Base-by-base conservation (phyloP, 1,140 invertebrate species). In the Eupeodes corollae region DNA sequence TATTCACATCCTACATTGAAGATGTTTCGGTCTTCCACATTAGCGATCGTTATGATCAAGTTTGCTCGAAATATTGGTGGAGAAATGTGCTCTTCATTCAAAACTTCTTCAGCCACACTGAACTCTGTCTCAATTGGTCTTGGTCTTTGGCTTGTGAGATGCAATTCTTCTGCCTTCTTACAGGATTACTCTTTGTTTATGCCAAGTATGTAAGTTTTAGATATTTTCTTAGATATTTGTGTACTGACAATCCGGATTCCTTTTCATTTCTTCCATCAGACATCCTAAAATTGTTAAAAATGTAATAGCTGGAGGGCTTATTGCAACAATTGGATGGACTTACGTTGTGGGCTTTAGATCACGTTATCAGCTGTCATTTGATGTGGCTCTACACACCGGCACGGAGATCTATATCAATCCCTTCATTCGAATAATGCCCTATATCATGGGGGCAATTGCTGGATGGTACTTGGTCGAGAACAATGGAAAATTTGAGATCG, bases 141-240 rank as follows among this genome's bases (percentile, higher is more conserved):
- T 91, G 88, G 88, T 90, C 87, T 55, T 56, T 91, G 38, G 79
- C 86, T 13, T 79, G 79, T 47, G 88, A 91, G 60, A 87, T 85
- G 76, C 86, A 88, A 67, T 85, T 84, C 57, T 88, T 80, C 56
- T 56, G 80, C 6, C 60, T 86, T 44, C 67, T 65, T 32, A 62
- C 63, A 0, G 52, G 73, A 12, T 42, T 79, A 1, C 53, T 79
- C 12, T 69, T 79, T 13, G 47, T 78, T 6, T 79, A 76, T 19
- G 67, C 67, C 19, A 67, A 68, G 76, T 79, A 66, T 73, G 69
- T 65, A 47, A 58, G 60, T 61, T 15, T 14, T 21, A 12, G 13
- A 3, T 10, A 21, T 31, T 11, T 6, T 3, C 0, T 5, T 11
- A 6, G 19, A 5, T 9, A 15, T 16, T 42, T 37, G 12, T 13